A percentile compares a stretch with the other conserved stretches of the same genome.
Evolutionary conservation across 2,888 invertebrate genomes (phyloP).

Genomic region (Petrolisthes manimaculis): DNA sequence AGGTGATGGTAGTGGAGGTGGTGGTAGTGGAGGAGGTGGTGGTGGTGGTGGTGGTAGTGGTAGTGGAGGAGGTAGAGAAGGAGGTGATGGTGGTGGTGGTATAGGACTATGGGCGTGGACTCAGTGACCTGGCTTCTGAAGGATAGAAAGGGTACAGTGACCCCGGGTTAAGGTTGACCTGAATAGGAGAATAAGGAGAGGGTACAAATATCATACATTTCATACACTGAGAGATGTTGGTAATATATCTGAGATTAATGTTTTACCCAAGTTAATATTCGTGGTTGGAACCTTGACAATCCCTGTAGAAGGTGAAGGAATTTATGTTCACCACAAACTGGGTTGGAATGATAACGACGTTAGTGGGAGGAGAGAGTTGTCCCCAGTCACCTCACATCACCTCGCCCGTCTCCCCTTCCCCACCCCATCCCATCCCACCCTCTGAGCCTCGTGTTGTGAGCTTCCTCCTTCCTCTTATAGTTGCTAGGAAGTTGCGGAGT

Average conservation of each 20-base stretch:
- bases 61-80: not conserved
- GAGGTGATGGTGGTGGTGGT: not conserved
- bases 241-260: too few species aligned
- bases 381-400: not conserved
- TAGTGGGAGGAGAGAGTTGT: too few species aligned
- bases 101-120: not conserved
- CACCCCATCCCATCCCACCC: not conserved
- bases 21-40: not conserved
- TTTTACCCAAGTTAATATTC: too few species aligned
- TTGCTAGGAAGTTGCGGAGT: conserved; percentile 10
- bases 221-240: too few species aligned
- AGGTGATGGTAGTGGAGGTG: not conserved
- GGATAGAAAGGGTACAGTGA: not conserved
- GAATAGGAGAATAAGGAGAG: too few species aligned
- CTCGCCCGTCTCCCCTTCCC: not conserved
- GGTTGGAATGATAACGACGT: too few species aligned
- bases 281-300: too few species aligned
- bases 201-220: too few species aligned
- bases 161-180: not conserved
- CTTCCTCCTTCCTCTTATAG: not conserved
- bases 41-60: not conserved
- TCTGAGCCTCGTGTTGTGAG: not conserved
- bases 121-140: not conserved
- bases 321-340: too few species aligned
- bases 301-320: too few species aligned